These are phyloP conservation scores for Formica aserva DNA, from an alignment of 2,888 invertebrate species.

Conservation along the genomic window DNA sequence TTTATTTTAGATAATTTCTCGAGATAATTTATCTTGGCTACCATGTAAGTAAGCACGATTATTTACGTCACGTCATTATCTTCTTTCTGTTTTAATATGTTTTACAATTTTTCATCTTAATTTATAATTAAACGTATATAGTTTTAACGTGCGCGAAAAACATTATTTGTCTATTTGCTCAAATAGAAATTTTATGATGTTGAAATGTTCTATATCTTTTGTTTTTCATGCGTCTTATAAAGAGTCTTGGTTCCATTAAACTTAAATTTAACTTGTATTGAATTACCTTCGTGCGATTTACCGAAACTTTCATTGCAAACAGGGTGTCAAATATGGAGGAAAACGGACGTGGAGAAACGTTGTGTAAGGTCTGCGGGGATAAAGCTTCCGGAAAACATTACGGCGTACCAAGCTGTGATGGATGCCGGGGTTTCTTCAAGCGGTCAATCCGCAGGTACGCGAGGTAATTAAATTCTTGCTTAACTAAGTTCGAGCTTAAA, in stretches of 20 bases:
- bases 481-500: background rate
- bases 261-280: background rate
- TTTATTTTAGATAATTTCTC: no score
- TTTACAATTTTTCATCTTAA: no score
- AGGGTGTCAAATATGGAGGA: constrained; percentile 82
- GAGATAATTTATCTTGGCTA: no score
- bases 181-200: no score
- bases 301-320: background rate
- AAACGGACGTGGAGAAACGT: constrained; percentile 85
- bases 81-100: no score
- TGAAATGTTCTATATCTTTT: no score
- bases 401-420: constrained; percentile 95
- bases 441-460: constrained; percentile 91
- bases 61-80: no score
- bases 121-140: no score
- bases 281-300: background rate
- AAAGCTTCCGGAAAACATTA: constrained; percentile 95
- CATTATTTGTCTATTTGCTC: no score
- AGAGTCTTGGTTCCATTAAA: background rate
- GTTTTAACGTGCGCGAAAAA: no score
- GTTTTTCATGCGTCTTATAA: background rate
- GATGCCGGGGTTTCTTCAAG: constrained; percentile 97
- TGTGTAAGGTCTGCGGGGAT: constrained; percentile 96
- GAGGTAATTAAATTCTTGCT: constrained; percentile 86
- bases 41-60: no score